These are phyloP conservation scores for Platysternon megacephalum DNA, from an alignment of 2,113 vertebrate genomes.

Conservation along the genomic window DNA sequence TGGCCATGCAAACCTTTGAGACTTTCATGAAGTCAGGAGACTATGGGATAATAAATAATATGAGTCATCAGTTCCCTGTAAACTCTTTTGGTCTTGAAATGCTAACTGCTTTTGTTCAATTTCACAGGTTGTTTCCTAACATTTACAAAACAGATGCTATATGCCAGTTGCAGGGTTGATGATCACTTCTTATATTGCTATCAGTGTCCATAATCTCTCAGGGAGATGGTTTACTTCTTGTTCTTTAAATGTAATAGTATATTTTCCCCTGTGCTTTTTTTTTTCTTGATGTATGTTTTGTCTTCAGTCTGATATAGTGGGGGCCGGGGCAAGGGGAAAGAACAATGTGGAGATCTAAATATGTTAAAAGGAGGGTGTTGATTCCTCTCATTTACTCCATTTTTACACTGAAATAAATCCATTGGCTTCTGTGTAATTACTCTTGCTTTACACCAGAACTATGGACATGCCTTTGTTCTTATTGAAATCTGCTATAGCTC, in stretches of 20 bases:
- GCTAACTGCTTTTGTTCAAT: slow-evolving; percentile 15
- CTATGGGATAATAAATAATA: slow-evolving; percentile 18
- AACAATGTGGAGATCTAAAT: not conserved
- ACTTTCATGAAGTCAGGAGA: not conserved
- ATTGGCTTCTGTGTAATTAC: not conserved
- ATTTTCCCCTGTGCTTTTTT: slow-evolving; percentile 15
- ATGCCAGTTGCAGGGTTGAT: not conserved
- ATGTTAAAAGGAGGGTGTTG: not conserved
- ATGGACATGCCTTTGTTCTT: not conserved
- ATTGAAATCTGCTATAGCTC: not conserved
- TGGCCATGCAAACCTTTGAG: not conserved
- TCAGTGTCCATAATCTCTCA: not conserved
- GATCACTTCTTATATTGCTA: slow-evolving; percentile 13
- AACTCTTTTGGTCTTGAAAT: slow-evolving; percentile 9
- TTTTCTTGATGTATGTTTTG: not conserved
- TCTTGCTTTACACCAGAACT: not conserved
- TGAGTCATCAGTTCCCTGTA: not conserved
- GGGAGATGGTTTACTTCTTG: slow-evolving; percentile 22
- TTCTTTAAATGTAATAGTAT: slow-evolving; percentile 25
- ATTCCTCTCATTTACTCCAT: not conserved
- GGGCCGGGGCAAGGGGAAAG: no score
- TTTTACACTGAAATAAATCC: not conserved
- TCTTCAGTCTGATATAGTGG: not conserved
- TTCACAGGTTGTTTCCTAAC: not conserved
- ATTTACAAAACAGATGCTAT: slow-evolving; percentile 18